phyloP scores from a whole-genome alignment of 2,797 vertebrate genomes.

The Sebastes trivittatus region DNA sequence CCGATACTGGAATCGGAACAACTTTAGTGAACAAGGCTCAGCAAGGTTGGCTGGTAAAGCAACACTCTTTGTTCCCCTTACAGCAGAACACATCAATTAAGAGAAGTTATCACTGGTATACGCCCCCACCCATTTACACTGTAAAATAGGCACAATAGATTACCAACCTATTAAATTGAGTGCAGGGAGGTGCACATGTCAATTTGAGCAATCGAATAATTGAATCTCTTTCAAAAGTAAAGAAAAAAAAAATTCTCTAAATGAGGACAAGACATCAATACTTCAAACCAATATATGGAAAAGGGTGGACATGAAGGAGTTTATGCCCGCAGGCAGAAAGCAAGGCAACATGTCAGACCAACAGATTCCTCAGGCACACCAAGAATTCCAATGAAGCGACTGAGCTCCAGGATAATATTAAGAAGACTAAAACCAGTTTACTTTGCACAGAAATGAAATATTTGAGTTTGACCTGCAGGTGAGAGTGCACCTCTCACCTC shows the following conservation, averaged over 20 bases:
- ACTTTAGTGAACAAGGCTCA: not conserved
- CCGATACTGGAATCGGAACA: too few species aligned
- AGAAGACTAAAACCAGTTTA: not conserved
- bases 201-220: not conserved
- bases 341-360: not conserved
- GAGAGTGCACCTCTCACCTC: not conserved
- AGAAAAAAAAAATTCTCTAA: not conserved
- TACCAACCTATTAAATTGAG: not conserved
- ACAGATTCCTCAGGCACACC: not conserved
- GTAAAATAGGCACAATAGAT: not conserved
- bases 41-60: not conserved
- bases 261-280: not conserved
- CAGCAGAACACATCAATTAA: not conserved
- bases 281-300: not conserved
- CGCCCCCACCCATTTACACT: not conserved
- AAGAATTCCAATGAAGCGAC: not conserved
- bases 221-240: not conserved
- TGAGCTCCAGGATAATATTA: not conserved
- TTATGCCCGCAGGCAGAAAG: not conserved
- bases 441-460: not conserved
- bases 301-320: not conserved
- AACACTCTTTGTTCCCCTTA: not conserved
- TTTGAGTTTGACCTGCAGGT: too few species aligned
- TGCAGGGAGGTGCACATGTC: not conserved
- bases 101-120: not conserved